Evolutionary conservation across 2,888 invertebrate species (phyloP).

Genomic region (Drosophila paracracens): DNA sequence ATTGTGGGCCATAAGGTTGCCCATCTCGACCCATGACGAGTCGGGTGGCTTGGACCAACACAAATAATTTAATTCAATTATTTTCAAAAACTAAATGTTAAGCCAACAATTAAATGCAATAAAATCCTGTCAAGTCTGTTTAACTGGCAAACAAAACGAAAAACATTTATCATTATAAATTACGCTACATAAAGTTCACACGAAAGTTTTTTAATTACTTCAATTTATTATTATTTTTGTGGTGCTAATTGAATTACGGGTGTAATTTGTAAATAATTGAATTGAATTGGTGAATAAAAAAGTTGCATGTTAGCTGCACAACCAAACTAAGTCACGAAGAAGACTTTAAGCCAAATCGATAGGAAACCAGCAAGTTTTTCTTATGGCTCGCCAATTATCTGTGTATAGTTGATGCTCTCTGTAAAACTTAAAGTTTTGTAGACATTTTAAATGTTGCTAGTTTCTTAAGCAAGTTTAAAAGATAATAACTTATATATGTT

Average conservation of each 20-base stretch:
- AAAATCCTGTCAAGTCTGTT: not conserved
- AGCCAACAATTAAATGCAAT: conserved; percentile 5
- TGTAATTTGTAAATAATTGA: not conserved
- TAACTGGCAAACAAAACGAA: not conserved
- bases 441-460: not conserved
- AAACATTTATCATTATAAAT: not conserved
- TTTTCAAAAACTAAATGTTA: not conserved
- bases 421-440: not conserved
- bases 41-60: not conserved
- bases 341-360: not conserved
- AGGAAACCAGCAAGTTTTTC: not conserved
- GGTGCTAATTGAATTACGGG: not conserved
- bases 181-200: not conserved
- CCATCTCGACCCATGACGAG: not conserved
- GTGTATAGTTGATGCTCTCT: not conserved
- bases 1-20: not conserved
- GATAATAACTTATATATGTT: not conserved
- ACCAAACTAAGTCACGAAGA: not conserved
- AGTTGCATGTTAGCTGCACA: not conserved
- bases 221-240: not conserved
- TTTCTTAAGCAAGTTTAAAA: not conserved
- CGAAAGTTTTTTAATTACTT: not conserved
- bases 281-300: not conserved
- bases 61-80: not conserved
- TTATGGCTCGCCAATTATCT: not conserved